phyloP scores from a whole-genome alignment of 2,888 invertebrate genomes.

The Apodemia zela region DNA sequence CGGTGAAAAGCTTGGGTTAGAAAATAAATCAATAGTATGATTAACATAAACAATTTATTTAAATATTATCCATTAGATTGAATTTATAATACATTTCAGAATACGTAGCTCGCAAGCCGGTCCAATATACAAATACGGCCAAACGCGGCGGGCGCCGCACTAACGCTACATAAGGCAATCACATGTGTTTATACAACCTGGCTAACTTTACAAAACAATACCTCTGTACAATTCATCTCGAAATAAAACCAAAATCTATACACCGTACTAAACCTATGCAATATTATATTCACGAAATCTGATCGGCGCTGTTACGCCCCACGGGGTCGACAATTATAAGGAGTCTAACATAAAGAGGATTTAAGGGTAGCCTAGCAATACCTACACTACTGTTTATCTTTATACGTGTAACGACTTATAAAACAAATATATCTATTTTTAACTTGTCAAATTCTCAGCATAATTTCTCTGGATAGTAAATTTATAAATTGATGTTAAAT shows the following conservation, averaged over 20 bases:
- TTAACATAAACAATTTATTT: slow-evolving; percentile 75
- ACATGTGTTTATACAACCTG: slow-evolving; percentile 45
- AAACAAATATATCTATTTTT: too few species aligned
- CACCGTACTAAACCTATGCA: not conserved
- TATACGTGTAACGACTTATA: too few species aligned
- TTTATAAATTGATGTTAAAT: too few species aligned
- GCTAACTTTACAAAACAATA: slow-evolving; percentile 16
- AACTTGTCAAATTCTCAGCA: too few species aligned
- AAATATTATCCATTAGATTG: slow-evolving; percentile 64
- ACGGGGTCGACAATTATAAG: too few species aligned
- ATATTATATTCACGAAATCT: not conserved
- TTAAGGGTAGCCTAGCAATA: too few species aligned
- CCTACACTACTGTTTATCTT: too few species aligned
- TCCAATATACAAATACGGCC: slow-evolving; percentile 42
- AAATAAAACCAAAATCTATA: not conserved
- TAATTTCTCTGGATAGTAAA: too few species aligned
- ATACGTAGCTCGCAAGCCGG: slow-evolving; percentile 39
- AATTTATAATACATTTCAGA: slow-evolving; percentile 65
- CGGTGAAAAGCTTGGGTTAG: too few species aligned
- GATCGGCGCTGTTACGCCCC: not conserved
- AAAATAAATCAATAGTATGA: slow-evolving; percentile 46
- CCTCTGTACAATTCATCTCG: slow-evolving; percentile 1
- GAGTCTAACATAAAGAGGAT: too few species aligned
- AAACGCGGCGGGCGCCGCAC: not conserved
- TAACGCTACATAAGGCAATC: slow-evolving; percentile 20